phyloP scores from a whole-genome alignment of 2,888 invertebrate species.

The Argynnis bischoffii region DNA sequence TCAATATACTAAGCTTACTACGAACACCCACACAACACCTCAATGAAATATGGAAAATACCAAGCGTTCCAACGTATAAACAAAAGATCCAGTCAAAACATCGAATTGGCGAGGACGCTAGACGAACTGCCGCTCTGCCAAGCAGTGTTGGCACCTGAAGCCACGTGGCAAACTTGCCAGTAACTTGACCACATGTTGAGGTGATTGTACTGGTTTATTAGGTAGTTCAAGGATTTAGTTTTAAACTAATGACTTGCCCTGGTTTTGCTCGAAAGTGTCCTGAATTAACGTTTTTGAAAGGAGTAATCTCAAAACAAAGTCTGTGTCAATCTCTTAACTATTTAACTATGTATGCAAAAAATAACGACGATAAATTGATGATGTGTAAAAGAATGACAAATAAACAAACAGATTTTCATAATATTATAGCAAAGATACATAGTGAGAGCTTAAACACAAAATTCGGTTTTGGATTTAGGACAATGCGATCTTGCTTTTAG shows the following conservation, averaged over 20 bases:
- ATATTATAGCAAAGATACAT: too few relatives aligned
- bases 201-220: conserved; percentile 30
- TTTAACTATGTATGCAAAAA: too few relatives aligned
- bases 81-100: conserved; percentile 62
- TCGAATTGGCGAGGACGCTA: conserved; percentile 50
- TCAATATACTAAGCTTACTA: conserved; percentile 16
- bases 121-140: conserved; percentile 53
- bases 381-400: too few relatives aligned
- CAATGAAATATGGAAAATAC: conserved; percentile 37
- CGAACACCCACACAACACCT: conserved; percentile 31
- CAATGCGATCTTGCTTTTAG: too few relatives aligned
- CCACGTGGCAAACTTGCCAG: conserved; percentile 40
- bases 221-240: conserved; percentile 13
- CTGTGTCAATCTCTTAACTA: too few relatives aligned
- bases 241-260: not conserved
- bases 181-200: conserved; percentile 31
- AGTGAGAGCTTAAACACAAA: too few relatives aligned
- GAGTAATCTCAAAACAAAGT: too few relatives aligned
- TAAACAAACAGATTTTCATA: too few relatives aligned
- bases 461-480: too few relatives aligned
- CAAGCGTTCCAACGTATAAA: conserved; percentile 38
- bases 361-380: too few relatives aligned
- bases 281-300: not conserved
- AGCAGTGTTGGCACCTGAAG: conserved; percentile 61
- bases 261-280: too few relatives aligned